These are phyloP conservation scores for Branchellion lobata DNA, from an alignment of 2,888 invertebrate genomes.

Conservation along the genomic window DNA sequence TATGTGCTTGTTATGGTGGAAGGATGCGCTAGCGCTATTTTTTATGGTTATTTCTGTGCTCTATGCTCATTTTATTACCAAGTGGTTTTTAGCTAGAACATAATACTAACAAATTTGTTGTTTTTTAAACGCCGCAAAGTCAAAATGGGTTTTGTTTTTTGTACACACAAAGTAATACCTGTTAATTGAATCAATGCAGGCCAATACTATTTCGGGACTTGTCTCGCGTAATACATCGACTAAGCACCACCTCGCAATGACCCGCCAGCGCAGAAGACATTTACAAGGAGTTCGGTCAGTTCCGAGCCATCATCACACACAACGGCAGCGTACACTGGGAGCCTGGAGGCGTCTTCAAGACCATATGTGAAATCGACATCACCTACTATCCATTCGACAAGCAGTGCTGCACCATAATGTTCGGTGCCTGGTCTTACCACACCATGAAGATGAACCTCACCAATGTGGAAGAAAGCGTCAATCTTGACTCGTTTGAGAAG, in stretches of 20 bases:
- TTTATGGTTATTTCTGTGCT: constrained; percentile 7
- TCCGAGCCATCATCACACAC: constrained; percentile 51
- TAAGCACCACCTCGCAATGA: too few species aligned
- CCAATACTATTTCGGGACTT: too few species aligned
- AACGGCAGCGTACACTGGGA: constrained; percentile 53
- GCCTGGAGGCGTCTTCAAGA: constrained; percentile 54
- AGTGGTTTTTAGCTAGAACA: too few species aligned
- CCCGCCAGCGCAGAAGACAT: constrained; percentile 52
- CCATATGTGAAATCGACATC: constrained; percentile 54
- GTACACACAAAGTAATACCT: too few species aligned
- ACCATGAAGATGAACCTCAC: constrained; percentile 54
- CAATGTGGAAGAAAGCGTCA: constrained; percentile 48
- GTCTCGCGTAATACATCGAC: too few species aligned
- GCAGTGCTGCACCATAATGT: constrained; percentile 52
- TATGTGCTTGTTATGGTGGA: background rate
- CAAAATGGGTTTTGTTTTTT: too few species aligned
- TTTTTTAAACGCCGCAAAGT: too few species aligned
- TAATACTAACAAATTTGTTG: too few species aligned
- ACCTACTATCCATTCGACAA: constrained; percentile 54
- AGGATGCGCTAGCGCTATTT: background rate
- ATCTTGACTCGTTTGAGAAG: constrained; percentile 52
- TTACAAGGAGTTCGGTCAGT: constrained; percentile 54
- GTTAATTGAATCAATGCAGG: too few species aligned
- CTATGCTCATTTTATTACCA: background rate
- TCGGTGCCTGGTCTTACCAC: constrained; percentile 54